phyloP scores from a whole-genome alignment of 2,113 vertebrate species.

The Gobio gobio region DNA sequence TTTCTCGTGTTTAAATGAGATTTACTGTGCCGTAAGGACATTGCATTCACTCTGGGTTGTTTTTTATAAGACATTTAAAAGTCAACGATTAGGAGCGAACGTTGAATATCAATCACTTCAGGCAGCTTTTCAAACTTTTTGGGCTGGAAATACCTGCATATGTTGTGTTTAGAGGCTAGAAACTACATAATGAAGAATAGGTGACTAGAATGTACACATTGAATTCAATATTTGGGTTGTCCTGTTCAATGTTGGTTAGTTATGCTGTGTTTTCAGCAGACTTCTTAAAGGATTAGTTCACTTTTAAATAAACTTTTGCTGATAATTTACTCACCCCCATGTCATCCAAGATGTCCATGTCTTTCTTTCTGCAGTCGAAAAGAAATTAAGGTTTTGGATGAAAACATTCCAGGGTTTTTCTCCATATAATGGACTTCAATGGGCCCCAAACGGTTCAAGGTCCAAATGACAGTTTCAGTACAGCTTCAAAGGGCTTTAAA shows the following conservation, averaged over 20 bases:
- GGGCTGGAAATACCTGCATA: neutral
- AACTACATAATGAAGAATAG: neutral
- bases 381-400: too few relatives aligned
- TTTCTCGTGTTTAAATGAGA: conserved; percentile 27
- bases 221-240: neutral
- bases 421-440: too few relatives aligned
- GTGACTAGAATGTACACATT: neutral
- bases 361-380: too few relatives aligned
- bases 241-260: neutral
- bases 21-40: neutral
- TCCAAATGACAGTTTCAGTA: too few relatives aligned
- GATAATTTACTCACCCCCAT: too few relatives aligned
- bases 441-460: too few relatives aligned
- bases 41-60: neutral
- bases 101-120: neutral
- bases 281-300: too few relatives aligned
- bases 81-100: neutral
- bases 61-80: neutral
- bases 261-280: too few relatives aligned
- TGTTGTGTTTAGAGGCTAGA: neutral
- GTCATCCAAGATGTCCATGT: too few relatives aligned
- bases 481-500: too few relatives aligned
- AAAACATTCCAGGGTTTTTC: too few relatives aligned
- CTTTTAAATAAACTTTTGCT: too few relatives aligned
- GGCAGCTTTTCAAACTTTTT: neutral